phyloP scores from a whole-genome alignment of 2,797 vertebrate species.

The Platyrinchus mystaceus region DNA sequence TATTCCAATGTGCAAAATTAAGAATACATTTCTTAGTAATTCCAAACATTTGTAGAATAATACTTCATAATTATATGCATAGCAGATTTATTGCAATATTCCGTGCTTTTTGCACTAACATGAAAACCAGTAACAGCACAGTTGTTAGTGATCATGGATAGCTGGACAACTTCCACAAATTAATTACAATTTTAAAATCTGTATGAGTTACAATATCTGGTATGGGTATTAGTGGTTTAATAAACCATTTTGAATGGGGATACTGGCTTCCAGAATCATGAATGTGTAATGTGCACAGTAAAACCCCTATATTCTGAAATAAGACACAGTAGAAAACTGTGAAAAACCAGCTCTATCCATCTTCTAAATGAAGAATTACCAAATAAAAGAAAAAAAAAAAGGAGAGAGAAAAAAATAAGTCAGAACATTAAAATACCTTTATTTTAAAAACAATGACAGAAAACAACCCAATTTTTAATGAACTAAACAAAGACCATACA shows the following conservation, averaged over 20 bases:
- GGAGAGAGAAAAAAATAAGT: neutral
- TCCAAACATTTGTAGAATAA: neutral
- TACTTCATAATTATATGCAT: neutral
- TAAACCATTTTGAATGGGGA: neutral
- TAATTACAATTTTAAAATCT: neutral
- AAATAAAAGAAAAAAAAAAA: neutral
- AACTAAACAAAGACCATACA: neutral
- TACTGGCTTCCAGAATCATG: constrained; percentile 16
- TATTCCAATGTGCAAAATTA: neutral
- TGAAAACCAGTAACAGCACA: neutral
- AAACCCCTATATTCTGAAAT: neutral
- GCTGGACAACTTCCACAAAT: neutral
- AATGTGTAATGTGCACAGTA: neutral
- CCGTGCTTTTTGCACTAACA: neutral
- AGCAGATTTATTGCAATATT: neutral
- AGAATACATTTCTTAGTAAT: neutral
- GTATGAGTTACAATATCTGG: neutral
- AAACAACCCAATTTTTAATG: neutral
- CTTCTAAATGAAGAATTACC: neutral
- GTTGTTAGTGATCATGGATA: neutral
- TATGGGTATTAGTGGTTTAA: neutral
- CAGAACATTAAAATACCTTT: neutral
- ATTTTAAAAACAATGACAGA: neutral
- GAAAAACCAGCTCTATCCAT: neutral
- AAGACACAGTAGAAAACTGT: neutral